Evolutionary conservation across 2,113 vertebrate species (phyloP).

Genomic region (Atrichornis clamosus): DNA sequence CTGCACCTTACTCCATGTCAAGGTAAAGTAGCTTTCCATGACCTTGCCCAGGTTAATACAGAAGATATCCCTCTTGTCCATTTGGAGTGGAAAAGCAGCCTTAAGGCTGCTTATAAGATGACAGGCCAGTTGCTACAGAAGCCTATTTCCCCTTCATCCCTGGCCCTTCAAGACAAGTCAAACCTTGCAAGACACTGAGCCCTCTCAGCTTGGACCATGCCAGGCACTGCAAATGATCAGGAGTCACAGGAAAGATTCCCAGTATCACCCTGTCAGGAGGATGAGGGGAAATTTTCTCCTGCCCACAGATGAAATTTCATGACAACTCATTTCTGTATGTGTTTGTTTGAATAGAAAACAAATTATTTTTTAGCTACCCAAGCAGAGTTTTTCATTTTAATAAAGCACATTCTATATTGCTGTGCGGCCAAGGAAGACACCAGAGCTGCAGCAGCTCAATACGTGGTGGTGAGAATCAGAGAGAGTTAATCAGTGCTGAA

Average conservation of each 20-base stretch:
- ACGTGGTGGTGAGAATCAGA: not conserved
- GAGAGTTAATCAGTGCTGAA: constrained; percentile 6
- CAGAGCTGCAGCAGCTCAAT: not conserved
- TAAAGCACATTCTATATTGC: not conserved
- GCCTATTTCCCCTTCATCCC: not conserved
- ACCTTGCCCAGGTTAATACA: not conserved
- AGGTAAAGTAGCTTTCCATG: not conserved
- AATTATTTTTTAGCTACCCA: not conserved
- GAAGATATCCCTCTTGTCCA: not conserved
- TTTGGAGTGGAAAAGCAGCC: not conserved
- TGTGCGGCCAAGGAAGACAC: not conserved
- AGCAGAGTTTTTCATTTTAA: not conserved
- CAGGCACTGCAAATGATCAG: not conserved
- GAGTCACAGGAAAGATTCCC: not conserved
- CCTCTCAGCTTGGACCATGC: not conserved
- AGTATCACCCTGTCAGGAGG: not conserved
- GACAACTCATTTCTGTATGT: not conserved
- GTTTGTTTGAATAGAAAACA: not conserved
- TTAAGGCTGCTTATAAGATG: not conserved
- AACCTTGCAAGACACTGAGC: not conserved
- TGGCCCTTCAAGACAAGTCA: not conserved
- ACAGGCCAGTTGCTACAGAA: not conserved
- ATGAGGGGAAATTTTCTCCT: not conserved
- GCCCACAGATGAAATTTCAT: not conserved
- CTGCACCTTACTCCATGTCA: not conserved